phyloP scores from a whole-genome alignment of 2,797 vertebrate genomes.

The Chelonia mydas region DNA sequence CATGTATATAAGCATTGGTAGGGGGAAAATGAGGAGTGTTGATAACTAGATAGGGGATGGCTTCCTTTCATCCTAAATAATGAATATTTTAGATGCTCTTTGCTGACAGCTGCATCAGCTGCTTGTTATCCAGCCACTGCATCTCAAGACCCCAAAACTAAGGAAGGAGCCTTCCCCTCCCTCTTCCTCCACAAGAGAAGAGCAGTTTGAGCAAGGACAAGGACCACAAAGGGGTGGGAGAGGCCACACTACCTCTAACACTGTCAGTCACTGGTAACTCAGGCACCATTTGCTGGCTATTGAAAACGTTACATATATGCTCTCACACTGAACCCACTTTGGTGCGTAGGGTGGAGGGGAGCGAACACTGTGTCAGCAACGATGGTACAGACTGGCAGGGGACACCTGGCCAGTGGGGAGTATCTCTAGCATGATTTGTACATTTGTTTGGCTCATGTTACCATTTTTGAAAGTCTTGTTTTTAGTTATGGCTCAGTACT shows the following conservation, averaged over 20 bases:
- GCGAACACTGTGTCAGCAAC: neutral
- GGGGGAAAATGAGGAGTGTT: neutral
- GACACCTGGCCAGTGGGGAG: neutral
- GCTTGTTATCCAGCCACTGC: neutral
- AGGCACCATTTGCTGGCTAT: neutral
- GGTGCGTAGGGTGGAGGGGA: neutral
- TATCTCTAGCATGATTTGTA: neutral
- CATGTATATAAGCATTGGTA: neutral
- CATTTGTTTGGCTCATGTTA: neutral
- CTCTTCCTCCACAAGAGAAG: rapidly evolving
- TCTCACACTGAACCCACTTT: neutral
- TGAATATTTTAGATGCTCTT: neutral
- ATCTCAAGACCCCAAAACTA: neutral
- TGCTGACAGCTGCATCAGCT: neutral
- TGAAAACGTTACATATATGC: neutral
- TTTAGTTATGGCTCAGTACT: neutral
- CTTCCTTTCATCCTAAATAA: neutral
- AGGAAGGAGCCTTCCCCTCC: neutral
- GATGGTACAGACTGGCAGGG: neutral
- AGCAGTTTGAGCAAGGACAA: constrained; percentile 8
- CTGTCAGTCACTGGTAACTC: neutral
- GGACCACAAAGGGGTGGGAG: neutral
- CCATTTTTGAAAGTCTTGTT: neutral
- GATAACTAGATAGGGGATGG: neutral
- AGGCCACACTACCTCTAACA: neutral